Evolutionary conservation across 2,113 vertebrate genomes (phyloP), one percentile per base, ranked within the genome.

Genomic region (Thalassoma bifasciatum): DNA sequence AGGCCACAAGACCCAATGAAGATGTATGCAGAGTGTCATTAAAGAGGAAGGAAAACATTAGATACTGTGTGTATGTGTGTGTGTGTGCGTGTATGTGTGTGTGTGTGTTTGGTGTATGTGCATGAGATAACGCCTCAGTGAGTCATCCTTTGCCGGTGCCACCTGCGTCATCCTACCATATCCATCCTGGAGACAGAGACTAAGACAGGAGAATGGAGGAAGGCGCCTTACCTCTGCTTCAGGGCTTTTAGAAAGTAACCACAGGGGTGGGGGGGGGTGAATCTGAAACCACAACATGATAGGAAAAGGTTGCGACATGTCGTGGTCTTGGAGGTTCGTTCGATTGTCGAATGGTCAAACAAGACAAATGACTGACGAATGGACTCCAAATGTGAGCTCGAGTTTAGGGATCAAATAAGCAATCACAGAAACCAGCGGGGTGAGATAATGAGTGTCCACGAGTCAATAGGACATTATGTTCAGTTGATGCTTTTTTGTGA

Each of bases 151-250:
- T 79, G 72, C 80, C 77, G 79, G 49, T 84, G 68, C 84, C 63
- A 84, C 88, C 86, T 90, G 88, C 88, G 86, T 92, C 90, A 91
- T 83, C 78, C 38, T 64, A 77, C 81, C 65, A 60, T 68, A 76
- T 80, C 75, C 74, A 83, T 79, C 77, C 66, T 59, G 58, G 46
- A 74, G 49, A 77, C 50, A 42, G 57, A 86, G 72, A 69, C 62
- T 50, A 23, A 85, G 58, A 59, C 24, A 57, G 46, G 54, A 57
- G 61, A 69, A 65, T 21, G 30, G 52, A 69, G 52, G 63, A 73
- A 59, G 66, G 68, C 30, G 40, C 77, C 70, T 66, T 24, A 23
- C 37, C 57, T 66, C 54, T 77, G 81, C 70, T 71, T 60, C 79
- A 40, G 65, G 56, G 24, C 17, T 56, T 75, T 74, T 60, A 40